Evolutionary conservation across 2,113 vertebrate genomes (phyloP).

Genomic region (Pitta sordida): DNA sequence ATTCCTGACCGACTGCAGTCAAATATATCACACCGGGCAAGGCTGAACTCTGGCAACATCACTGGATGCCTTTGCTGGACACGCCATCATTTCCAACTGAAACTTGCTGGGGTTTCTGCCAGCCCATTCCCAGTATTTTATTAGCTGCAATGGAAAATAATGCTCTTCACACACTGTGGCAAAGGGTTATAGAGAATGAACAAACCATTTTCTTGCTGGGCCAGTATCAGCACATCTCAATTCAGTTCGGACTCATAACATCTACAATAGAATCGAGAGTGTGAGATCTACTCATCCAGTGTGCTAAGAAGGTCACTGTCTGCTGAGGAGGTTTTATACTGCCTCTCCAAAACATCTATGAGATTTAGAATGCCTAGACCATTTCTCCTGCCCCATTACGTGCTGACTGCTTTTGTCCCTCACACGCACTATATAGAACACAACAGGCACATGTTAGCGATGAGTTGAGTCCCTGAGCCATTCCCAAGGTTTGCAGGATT

Average conservation of each 20-base stretch:
- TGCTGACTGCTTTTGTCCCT: background rate
- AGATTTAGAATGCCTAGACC: background rate
- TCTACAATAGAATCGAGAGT: background rate
- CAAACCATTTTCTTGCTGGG: background rate
- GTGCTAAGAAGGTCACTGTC: background rate
- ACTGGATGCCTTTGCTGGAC: background rate
- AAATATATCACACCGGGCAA: background rate
- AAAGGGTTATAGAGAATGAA: background rate
- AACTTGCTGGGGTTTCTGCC: background rate
- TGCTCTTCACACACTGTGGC: background rate
- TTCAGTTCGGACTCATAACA: background rate
- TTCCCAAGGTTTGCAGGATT: background rate
- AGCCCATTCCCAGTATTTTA: background rate
- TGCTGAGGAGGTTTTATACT: background rate
- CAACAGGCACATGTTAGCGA: background rate
- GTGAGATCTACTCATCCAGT: background rate
- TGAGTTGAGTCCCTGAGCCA: background rate
- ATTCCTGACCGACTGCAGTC: background rate
- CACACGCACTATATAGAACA: background rate
- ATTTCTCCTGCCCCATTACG: background rate
- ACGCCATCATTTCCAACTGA: background rate
- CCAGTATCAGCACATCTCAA: background rate
- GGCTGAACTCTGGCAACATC: background rate
- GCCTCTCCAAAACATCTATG: background rate
- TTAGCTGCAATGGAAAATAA: background rate